Percentiles rank a stretch among this genome's conserved stretches.
Conservation (phyloP, 2,113 vertebrate genomes). For the Nansenia antarctica region DNA sequence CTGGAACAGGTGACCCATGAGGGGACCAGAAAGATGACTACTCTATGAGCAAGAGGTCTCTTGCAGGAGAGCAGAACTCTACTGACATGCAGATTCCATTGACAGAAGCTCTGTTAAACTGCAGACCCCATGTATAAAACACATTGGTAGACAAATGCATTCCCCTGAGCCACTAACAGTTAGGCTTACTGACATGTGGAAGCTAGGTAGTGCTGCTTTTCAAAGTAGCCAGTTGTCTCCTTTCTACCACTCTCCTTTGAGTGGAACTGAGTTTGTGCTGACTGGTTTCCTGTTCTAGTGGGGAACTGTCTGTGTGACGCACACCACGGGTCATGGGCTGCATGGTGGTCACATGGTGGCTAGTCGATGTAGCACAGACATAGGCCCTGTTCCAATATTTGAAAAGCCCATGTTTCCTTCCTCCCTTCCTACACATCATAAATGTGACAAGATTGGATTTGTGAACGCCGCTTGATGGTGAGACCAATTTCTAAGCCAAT, state of each 20-base stretch:
- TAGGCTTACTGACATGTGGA: conserved; percentile 39
- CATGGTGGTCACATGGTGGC: conserved; percentile 55
- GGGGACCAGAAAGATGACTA: too few relatives aligned
- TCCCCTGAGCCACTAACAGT: too few relatives aligned
- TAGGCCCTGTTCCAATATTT: not conserved
- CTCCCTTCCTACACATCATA: not conserved
- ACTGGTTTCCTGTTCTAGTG: conserved; percentile 59
- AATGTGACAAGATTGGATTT: not conserved
- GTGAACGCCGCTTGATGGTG: too few relatives aligned
- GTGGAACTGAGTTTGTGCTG: conserved; percentile 60
- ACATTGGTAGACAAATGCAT: not conserved
- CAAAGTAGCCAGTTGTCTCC: conserved; percentile 15
- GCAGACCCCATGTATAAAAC: not conserved
- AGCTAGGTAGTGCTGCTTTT: conserved; percentile 28
- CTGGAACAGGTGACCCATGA: too few relatives aligned
- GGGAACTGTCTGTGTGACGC: conserved; percentile 51
- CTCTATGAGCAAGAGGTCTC: too few relatives aligned
- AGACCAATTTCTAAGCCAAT: too few relatives aligned
- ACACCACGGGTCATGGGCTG: conserved; percentile 44
- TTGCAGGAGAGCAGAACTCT: too few relatives aligned
- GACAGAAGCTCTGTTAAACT: too few relatives aligned
- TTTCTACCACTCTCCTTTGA: conserved; percentile 19
- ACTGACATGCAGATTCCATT: too few relatives aligned
- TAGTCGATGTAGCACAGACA: conserved; percentile 42
- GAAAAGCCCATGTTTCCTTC: not conserved